phyloP scores from a whole-genome alignment of 2,888 invertebrate genomes.

The Calameuta pallipes region DNA sequence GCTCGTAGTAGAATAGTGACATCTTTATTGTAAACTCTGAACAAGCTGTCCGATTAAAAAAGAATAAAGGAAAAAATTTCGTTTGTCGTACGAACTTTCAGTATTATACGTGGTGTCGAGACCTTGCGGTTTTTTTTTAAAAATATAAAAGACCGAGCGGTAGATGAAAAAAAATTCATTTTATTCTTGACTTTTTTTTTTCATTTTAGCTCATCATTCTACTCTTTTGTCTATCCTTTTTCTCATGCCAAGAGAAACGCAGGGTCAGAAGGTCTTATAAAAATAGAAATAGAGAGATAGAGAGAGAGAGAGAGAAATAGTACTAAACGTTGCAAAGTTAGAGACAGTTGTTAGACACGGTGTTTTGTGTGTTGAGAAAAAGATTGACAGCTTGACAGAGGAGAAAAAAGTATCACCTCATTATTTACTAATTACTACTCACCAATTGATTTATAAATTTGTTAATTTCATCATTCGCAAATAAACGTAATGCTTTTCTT shows the following conservation, averaged over 20 bases:
- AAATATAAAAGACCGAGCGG: too few relatives aligned
- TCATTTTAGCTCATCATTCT: not conserved
- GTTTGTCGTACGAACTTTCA: too few relatives aligned
- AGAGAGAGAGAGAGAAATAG: too few relatives aligned
- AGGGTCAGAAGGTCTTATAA: too few relatives aligned
- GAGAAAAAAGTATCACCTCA: constrained; percentile 31
- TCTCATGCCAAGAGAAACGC: too few relatives aligned
- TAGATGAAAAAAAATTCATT: too few relatives aligned
- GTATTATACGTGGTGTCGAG: too few relatives aligned
- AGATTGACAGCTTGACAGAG: constrained; percentile 54
- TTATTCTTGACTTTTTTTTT: not conserved
- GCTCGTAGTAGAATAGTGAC: not conserved
- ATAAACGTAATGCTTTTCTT: constrained; percentile 62
- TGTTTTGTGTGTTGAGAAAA: not conserved
- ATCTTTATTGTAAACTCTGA: constrained; percentile 57
- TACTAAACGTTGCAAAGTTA: too few relatives aligned
- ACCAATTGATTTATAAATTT: constrained; percentile 45
- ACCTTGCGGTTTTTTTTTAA: too few relatives aligned
- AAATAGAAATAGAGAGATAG: too few relatives aligned
- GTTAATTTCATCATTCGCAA: constrained; percentile 54
- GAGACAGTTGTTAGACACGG: too few relatives aligned
- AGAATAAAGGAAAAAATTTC: too few relatives aligned
- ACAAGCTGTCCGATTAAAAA: constrained; percentile 46
- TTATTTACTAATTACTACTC: constrained; percentile 38
- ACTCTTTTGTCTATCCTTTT: not conserved